phyloP scores from a whole-genome alignment of 2,113 vertebrate species.

The Bubo blakistoni region DNA sequence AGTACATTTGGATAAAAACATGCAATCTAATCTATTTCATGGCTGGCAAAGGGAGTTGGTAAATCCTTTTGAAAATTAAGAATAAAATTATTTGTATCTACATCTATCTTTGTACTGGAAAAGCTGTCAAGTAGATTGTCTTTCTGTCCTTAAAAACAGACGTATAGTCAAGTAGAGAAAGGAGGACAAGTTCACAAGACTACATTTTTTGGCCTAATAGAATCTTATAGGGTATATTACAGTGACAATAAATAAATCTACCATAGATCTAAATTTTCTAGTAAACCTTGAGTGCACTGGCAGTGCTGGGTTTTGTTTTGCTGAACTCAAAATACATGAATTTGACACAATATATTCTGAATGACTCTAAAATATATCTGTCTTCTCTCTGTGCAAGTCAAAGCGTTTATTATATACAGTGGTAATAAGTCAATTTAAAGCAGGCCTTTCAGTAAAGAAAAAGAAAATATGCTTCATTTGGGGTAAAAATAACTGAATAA shows the following conservation, averaged over 20 bases:
- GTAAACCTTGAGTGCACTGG: not conserved
- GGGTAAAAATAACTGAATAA: not conserved
- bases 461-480: not conserved
- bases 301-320: not conserved
- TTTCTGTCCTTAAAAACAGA: not conserved
- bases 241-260: conserved; percentile 30
- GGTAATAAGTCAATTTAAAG: conserved; percentile 16
- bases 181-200: not conserved
- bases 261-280: conserved; percentile 2
- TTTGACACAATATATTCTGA: not conserved
- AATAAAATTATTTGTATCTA: not conserved
- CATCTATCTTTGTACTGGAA: not conserved
- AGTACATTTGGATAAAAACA: not conserved
- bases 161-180: not conserved
- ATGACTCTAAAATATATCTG: not conserved
- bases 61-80: not conserved
- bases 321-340: not conserved
- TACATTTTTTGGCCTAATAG: not conserved
- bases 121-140: not conserved
- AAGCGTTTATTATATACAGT: not conserved
- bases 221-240: not conserved
- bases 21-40: not conserved
- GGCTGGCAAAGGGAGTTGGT: not conserved
- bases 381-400: not conserved
- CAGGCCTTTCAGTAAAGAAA: conserved; percentile 11